Percentiles rank a stretch among this genome's conserved stretches.
Evolutionary conservation across 2,113 vertebrate genomes (phyloP).

Genomic region (Hirundichthys speculiger): DNA sequence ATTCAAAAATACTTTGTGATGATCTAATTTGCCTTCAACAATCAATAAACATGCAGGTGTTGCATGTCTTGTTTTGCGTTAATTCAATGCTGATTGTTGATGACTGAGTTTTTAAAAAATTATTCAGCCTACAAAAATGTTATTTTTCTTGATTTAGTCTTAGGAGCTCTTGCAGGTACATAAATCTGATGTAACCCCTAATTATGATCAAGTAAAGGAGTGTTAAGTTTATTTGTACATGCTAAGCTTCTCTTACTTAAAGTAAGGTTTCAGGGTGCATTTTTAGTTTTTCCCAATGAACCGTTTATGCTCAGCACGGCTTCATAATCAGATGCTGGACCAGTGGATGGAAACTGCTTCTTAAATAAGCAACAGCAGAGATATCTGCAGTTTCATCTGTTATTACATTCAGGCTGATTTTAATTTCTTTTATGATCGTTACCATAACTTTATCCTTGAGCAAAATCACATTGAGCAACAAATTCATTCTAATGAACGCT

Average conservation of each 20-base stretch:
- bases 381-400: slow-evolving; percentile 32
- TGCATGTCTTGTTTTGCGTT: too few relatives aligned
- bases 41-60: too few relatives aligned
- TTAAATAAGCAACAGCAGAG: slow-evolving; percentile 33
- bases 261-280: slow-evolving; percentile 27
- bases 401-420: slow-evolving; percentile 23
- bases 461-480: slow-evolving; percentile 10
- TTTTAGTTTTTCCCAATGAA: slow-evolving; percentile 18
- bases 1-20: too few relatives aligned
- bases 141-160: too few relatives aligned
- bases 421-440: slow-evolving; percentile 16
- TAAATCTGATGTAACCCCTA: slow-evolving; percentile 32
- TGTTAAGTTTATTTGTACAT: slow-evolving; percentile 33
- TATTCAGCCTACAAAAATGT: too few relatives aligned
- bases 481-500: slow-evolving; percentile 18
- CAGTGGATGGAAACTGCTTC: slow-evolving; percentile 28
- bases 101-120: too few relatives aligned
- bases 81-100: too few relatives aligned
- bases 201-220: slow-evolving; percentile 32
- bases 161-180: slow-evolving; percentile 38
- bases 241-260: slow-evolving; percentile 54
- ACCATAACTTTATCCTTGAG: slow-evolving; percentile 26
- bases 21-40: too few relatives aligned
- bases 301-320: slow-evolving; percentile 23
- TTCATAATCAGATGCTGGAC: slow-evolving; percentile 50